Percentiles rank a stretch among this genome's conserved stretches.
Evolutionary conservation across 2,113 vertebrate species (phyloP).

Genomic region (Scopus umbretta): DNA sequence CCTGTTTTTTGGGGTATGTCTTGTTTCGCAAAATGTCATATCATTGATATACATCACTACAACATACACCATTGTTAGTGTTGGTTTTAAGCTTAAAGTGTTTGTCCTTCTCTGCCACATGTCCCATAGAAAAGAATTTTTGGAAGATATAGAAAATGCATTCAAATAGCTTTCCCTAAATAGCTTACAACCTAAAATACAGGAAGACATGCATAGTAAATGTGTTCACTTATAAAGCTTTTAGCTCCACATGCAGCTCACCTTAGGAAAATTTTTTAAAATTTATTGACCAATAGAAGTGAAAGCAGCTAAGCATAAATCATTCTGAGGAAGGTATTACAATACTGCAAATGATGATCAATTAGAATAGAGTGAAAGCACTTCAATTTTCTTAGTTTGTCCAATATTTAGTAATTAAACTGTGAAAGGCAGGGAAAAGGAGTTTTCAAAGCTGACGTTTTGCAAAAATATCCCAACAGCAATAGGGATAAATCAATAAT

Average conservation of each 20-base stretch:
- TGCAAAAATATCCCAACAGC: not conserved
- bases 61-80: not conserved
- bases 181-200: not conserved
- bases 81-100: not conserved
- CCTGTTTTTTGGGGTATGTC: not conserved
- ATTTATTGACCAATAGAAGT: not conserved
- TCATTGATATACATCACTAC: not conserved
- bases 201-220: not conserved
- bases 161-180: not conserved
- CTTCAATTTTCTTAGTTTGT: not conserved
- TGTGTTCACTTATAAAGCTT: not conserved
- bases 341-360: not conserved
- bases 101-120: not conserved
- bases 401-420: not conserved
- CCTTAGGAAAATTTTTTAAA: not conserved
- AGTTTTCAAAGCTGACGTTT: not conserved
- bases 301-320: not conserved
- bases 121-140: not conserved
- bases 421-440: not conserved
- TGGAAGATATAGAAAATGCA: not conserved
- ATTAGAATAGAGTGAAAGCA: not conserved
- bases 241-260: not conserved
- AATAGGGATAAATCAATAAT: not conserved
- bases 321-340: not conserved
- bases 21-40: not conserved